Percentiles rank a stretch among this genome's conserved stretches.
phyloP scores from a whole-genome alignment of 2,113 vertebrate genomes.

The Sceloporus undulatus region DNA sequence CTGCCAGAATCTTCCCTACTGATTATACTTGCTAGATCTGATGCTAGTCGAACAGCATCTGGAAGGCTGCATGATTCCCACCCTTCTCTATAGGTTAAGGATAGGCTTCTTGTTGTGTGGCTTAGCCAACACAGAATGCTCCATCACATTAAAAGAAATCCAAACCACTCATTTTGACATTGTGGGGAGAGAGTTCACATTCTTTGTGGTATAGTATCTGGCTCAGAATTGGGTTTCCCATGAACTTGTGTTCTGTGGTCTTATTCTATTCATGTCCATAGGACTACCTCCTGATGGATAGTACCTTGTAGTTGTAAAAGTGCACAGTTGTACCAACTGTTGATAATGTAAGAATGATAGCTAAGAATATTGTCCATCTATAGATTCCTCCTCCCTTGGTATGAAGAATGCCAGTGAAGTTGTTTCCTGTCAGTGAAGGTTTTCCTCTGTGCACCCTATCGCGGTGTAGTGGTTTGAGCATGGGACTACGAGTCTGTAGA shows the following conservation, averaged over 20 bases:
- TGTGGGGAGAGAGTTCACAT: not conserved
- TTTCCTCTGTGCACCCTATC: not conserved
- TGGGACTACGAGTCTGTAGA: no score
- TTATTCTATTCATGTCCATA: not conserved
- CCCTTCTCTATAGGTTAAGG: not conserved
- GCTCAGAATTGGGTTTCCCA: conserved; percentile 1
- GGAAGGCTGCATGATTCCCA: not conserved
- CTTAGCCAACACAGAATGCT: not conserved
- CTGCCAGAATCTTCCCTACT: no score
- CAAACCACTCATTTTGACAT: not conserved
- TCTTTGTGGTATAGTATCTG: not conserved
- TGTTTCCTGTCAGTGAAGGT: not conserved
- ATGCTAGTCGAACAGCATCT: no score
- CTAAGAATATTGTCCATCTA: not conserved
- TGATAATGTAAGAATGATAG: conserved; percentile 29
- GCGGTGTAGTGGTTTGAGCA: no score
- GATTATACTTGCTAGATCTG: no score
- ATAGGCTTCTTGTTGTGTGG: not conserved
- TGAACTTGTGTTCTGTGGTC: not conserved
- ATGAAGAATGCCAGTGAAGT: not conserved
- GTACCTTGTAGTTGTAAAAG: not conserved
- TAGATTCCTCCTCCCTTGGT: not conserved
- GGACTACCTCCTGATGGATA: not conserved
- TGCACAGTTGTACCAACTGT: not conserved
- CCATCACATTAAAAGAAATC: not conserved